Base-by-base conservation (phyloP, 2,888 invertebrate genomes). In the Acrobasis suavella region DNA sequence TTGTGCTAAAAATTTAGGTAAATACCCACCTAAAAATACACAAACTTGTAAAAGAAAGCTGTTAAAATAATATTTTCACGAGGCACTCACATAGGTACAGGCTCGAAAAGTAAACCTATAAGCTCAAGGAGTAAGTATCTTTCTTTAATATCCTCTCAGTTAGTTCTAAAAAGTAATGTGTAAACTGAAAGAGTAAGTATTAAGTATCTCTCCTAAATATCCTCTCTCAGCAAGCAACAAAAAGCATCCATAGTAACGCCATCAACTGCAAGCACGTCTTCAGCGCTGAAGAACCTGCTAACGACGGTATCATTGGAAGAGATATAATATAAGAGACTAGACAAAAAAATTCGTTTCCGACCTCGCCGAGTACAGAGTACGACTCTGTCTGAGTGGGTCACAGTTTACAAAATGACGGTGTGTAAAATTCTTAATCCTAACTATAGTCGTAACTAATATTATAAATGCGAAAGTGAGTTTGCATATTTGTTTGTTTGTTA, bases 301-400 rank as follows among this genome's bases (percentile, higher is more conserved):
- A 88, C 84, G 85, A 85, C 85, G 82, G 88, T 91, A 90, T 89
- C 89, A 83, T 76, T 80, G 81, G 82, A 80, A 82, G 81, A 81
- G 80, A 85, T 83, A 83, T 80, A 77, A 81, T 80, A 86, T 83
- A 86, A 85, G 62, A 55, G 55, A 62, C 62, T 62, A 62, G 62
- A 55, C 62, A 55, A 56, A 62, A 62, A 62, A 62, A 62, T 54
- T 62, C 49, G 62, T 62, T 55, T 55, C 62, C 62, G 62, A 55
- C 54, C 2, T 22, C 7, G 17, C 14, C 52, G 3, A n/a, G 61
- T 62, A 17, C 61, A 62, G n/a, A 58, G 58, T 51, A 52, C 17
- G 51, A 7, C 37, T 6, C 58, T 58, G 8, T 63, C 38, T n/a
- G 49, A 8, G 14, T 9, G 50, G 16, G 49, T 12, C 49, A 54